Evolutionary conservation across 2,888 invertebrate species (phyloP), one percentile per base, ranked within the genome.

Genomic region (Mythimna loreyi): DNA sequence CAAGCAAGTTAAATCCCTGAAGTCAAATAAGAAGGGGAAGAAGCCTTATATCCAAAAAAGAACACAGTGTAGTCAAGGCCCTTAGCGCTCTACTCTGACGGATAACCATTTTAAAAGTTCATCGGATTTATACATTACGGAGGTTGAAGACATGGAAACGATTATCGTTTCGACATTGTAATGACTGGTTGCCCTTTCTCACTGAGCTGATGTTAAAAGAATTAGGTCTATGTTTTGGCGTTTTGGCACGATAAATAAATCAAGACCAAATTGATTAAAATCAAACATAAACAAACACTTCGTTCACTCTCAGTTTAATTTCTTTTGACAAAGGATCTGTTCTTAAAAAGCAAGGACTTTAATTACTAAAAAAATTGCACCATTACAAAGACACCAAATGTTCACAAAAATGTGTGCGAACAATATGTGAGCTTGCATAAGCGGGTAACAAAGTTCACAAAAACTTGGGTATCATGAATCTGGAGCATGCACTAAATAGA

Each of bases 401-500:
- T 13, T 23, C 33, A 21, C n/a, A 23, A 56, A 67, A 50, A 23
- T n/a, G 25, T 60, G 21, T 49, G 21, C 36, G 19, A 73, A 40
- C 40, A 40, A 49, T 28, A 19, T 49, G 36, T 45, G 56, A 66
- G 43, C 43, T 78, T 57, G 57, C 25, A 23, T 59, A 30, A 47
- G 9, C 16, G 3, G 16, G 5, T 33, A n/a, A 36, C 47, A 28
- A 57, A 59, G 4, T 49, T 43, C n/a, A 66, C 13, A 80, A 69
- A 80, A 70, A 60, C 58, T 52, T 30, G n/a, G n/a, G 16, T 52
- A 30, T 40, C 52, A 53, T 33, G 25, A 61, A 78, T 76, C 58
- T 72, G 33, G 73, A 69, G 58, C 67, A 59, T 64, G 64, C 58
- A 72, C 53, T 70, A 58, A 67, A 76, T 67, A 74, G 57, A 50